phyloP scores from a whole-genome alignment of 2,113 vertebrate species.

The Vidua macroura region DNA sequence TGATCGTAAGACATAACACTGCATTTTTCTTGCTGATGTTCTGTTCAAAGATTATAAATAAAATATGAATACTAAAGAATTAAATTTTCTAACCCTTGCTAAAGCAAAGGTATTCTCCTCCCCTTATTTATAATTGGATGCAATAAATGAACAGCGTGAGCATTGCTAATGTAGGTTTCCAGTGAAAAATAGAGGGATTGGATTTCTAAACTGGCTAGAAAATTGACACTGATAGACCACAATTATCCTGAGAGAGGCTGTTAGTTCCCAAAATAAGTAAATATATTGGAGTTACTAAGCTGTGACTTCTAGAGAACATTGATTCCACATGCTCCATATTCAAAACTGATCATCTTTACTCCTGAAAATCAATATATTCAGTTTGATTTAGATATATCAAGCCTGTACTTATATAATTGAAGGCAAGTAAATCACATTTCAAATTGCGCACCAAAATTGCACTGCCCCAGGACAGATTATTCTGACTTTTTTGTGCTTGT shows the following conservation, averaged over 20 bases:
- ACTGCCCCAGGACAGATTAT: background rate
- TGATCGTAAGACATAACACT: rapidly evolving
- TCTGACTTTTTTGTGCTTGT: background rate
- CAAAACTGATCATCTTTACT: background rate
- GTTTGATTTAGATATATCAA: background rate
- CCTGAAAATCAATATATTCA: background rate
- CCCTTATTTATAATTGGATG: background rate
- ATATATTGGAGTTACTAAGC: background rate
- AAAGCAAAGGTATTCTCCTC: background rate
- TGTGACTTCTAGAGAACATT: background rate
- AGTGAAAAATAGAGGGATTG: background rate
- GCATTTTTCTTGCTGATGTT: background rate
- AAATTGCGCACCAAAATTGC: background rate
- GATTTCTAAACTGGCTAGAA: background rate
- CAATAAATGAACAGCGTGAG: background rate
- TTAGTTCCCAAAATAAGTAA: background rate
- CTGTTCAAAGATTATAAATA: background rate
- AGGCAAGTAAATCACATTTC: background rate
- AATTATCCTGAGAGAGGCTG: background rate
- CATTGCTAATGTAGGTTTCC: background rate
- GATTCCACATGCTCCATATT: background rate
- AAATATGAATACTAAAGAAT: background rate
- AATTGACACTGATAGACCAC: background rate
- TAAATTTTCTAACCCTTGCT: background rate
- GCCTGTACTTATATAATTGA: background rate